phyloP scores from a whole-genome alignment of 1,140 invertebrate genomes.

The Paracyclopina nana region DNA sequence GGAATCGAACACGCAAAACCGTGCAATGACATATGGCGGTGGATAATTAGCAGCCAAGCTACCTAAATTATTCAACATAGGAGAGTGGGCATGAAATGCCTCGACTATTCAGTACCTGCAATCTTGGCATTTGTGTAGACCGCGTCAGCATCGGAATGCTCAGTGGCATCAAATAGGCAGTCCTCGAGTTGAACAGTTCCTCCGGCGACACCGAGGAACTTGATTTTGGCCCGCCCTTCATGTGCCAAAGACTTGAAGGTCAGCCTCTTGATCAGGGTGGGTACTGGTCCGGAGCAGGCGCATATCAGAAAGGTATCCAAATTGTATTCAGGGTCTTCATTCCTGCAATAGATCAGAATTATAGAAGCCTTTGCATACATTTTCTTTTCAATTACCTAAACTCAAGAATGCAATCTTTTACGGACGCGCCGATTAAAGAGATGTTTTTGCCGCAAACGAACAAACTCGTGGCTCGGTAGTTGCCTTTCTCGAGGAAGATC shows the following conservation, averaged over 20 bases:
- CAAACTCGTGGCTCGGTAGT: background rate
- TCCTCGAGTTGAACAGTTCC: background rate
- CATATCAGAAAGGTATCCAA: background rate
- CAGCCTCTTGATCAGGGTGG: background rate
- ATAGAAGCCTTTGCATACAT: too few species aligned
- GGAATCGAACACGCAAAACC: background rate
- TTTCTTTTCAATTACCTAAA: too few species aligned
- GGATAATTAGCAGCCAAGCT: background rate
- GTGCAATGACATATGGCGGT: background rate
- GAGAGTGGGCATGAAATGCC: too few species aligned
- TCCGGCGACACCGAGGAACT: background rate
- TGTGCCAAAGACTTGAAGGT: background rate
- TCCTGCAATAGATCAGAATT: background rate
- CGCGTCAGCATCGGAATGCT: background rate
- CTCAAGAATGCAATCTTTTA: constrained; percentile 18
- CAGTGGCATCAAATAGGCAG: background rate
- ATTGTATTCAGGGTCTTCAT: background rate
- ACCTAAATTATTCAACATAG: too few species aligned
- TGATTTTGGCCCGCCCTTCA: background rate
- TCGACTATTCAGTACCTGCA: too few species aligned
- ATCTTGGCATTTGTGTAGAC: background rate
- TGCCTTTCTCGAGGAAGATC: constrained; percentile 3
- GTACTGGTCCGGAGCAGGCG: background rate
- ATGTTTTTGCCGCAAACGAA: constrained; percentile 5
- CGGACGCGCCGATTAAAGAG: constrained; percentile 5